Conservation (phyloP, 2,888 invertebrate species). For the Temnothorax unifasciatus region DNA sequence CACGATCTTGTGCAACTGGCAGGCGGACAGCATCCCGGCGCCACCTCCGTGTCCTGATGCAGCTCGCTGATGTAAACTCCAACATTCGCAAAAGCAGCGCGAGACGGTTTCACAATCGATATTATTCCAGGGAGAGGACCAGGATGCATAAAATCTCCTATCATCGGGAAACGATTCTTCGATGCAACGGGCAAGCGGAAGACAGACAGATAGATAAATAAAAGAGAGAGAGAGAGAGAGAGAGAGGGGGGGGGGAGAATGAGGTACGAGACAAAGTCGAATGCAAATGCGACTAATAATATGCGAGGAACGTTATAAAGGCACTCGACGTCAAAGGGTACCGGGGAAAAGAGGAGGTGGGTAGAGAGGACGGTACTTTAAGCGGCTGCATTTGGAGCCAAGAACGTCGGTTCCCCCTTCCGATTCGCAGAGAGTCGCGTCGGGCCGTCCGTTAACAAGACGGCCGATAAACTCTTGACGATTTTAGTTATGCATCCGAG, state of each 20-base stretch:
- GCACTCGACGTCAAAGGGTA: conserved; percentile 54
- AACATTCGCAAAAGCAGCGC: conserved; percentile 37
- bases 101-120: conserved; percentile 47
- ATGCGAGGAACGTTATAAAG: conserved; percentile 54
- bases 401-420: conserved; percentile 77
- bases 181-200: neutral
- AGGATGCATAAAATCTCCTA: conserved; percentile 52
- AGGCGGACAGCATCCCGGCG: conserved; percentile 59
- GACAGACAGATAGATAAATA: neutral
- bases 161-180: conserved; percentile 30
- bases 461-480: conserved; percentile 75
- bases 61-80: conserved; percentile 48
- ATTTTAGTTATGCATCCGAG: conserved; percentile 74
- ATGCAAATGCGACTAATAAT: conserved; percentile 56
- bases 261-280: conserved; percentile 49
- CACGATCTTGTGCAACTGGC: conserved; percentile 72
- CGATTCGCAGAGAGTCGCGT: conserved; percentile 56
- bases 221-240: neutral
- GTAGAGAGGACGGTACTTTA: conserved; percentile 73
- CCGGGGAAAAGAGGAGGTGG: conserved; percentile 8
- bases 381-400: conserved; percentile 68
- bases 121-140: conserved; percentile 26
- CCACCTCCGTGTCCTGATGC: conserved; percentile 54
- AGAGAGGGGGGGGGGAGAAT: no score
- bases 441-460: conserved; percentile 78